Base-by-base conservation (phyloP, 2,888 invertebrate species). In the Agriopis leucophaearia region DNA sequence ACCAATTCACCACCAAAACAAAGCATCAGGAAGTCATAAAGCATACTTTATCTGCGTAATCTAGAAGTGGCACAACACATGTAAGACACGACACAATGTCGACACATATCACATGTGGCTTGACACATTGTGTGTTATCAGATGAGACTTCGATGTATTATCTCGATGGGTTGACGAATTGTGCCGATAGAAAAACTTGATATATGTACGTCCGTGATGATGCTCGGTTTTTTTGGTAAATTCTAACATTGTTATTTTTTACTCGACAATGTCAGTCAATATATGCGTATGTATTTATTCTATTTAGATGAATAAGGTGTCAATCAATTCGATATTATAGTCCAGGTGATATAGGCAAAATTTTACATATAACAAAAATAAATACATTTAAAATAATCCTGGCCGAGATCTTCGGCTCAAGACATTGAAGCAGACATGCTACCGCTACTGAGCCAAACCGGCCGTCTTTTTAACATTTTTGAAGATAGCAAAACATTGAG, bases 111-210 rank as follows among this genome's bases (percentile, higher is more conserved):
- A 40, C 51, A 8, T 27, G 18, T 48, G 15, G 36, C 13, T 35
- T 8, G 3, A 36, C 15, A 50, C 9, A 35, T 48, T 18, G 18
- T 8, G n/a, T 40, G 40, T 16, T 54, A 54, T 55, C 55, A 55
- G 55, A 55, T 55, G 40, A 40, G 48, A 40, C 35, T 44, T 45
- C 35, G 56, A 35, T 45, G 6, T 42, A 42, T 40, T 42, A 42
- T 40, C 35, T 72, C 70, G 62, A 66, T 69, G 50, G 44, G 57
- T 70, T 72, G 75, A 75, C 72, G 72, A 72, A 75, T 60, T 66
- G 68, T 67, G 66, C 52, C 66, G 64, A 70, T 69, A 64, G 47
- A 72, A 71, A 69, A 66, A 40, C 48, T n/a, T 62, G 59, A 72
- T 64, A 72, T 61, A 74, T 64, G 66, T 52, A 67, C 48, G 40